Conservation (phyloP, 2,113 vertebrate species). For the Cynopterus brachyotis region DNA sequence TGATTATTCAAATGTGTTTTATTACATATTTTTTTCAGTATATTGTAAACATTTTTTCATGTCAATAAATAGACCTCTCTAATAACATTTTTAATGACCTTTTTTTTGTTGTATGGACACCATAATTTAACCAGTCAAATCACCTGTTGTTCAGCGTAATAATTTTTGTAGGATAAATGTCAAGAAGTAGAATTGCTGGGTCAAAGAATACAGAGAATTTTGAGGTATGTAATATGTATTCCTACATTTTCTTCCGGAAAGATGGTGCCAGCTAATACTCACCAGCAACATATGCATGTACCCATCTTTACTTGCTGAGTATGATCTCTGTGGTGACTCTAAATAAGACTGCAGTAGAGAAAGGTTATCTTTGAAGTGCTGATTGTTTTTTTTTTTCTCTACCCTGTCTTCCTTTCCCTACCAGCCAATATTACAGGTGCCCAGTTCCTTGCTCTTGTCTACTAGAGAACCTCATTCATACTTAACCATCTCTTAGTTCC, state of each 20-base stretch:
- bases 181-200: constrained; percentile 17
- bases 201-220: constrained; percentile 44
- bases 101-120: background rate
- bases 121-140: background rate
- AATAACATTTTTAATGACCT: constrained; percentile 1
- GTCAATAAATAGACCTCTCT: background rate
- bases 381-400: background rate
- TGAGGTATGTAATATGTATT: background rate
- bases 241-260: constrained; percentile 22
- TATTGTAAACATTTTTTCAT: constrained; percentile 17
- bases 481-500: background rate
- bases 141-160: background rate
- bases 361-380: background rate
- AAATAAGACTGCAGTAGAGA: background rate
- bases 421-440: background rate
- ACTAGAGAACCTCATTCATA: background rate
- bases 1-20: constrained; percentile 37
- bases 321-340: background rate
- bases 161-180: constrained; percentile 31
- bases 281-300: background rate
- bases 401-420: background rate
- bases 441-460: background rate
- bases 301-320: background rate
- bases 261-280: background rate
- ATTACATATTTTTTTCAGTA: background rate